A percentile compares a stretch with the other conserved stretches of the same genome.
Conservation (phyloP, 2,888 invertebrate species). For the Pedicia rivosa region DNA sequence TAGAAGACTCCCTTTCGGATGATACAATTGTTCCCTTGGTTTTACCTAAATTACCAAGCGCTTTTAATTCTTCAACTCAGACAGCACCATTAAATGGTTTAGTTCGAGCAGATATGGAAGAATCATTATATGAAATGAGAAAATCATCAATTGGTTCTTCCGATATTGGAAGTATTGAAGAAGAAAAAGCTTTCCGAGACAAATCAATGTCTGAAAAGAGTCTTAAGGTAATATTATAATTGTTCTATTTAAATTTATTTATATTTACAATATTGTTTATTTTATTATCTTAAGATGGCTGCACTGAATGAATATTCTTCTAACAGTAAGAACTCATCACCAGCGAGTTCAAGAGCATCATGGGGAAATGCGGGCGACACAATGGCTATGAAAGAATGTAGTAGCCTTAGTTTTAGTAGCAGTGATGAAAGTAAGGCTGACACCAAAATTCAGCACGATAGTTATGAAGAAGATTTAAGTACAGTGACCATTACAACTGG, state of each 20-base stretch:
- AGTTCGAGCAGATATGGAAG: slow-evolving; percentile 18
- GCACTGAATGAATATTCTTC: too few relatives aligned
- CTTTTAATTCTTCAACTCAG: slow-evolving; percentile 20
- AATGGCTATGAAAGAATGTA: slow-evolving; percentile 40
- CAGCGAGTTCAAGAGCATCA: slow-evolving; percentile 25
- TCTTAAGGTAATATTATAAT: slow-evolving; percentile 1
- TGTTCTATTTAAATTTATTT: background rate
- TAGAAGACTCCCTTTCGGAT: slow-evolving; percentile 34
- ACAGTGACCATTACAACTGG: slow-evolving; percentile 10
- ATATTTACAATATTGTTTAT: too few relatives aligned
- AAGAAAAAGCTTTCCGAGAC: slow-evolving; percentile 43
- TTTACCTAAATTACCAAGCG: slow-evolving; percentile 26
- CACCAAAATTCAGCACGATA: slow-evolving; percentile 11
- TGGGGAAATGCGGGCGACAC: slow-evolving; percentile 43
- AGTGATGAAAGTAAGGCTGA: slow-evolving; percentile 34
- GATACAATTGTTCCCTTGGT: slow-evolving; percentile 28
- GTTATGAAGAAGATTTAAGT: slow-evolving; percentile 11
- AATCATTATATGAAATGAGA: background rate
- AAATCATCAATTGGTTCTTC: slow-evolving; percentile 3
- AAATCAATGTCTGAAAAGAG: slow-evolving; percentile 36
- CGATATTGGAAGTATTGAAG: slow-evolving; percentile 36
- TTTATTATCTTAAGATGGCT: too few relatives aligned
- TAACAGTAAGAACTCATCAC: slow-evolving; percentile 21
- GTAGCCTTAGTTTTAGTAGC: slow-evolving; percentile 34
- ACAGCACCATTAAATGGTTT: slow-evolving; percentile 25